These are phyloP conservation scores for Aleiodes sp. DNA, from an alignment of 1,140 invertebrate species.

Conservation along the genomic window DNA sequence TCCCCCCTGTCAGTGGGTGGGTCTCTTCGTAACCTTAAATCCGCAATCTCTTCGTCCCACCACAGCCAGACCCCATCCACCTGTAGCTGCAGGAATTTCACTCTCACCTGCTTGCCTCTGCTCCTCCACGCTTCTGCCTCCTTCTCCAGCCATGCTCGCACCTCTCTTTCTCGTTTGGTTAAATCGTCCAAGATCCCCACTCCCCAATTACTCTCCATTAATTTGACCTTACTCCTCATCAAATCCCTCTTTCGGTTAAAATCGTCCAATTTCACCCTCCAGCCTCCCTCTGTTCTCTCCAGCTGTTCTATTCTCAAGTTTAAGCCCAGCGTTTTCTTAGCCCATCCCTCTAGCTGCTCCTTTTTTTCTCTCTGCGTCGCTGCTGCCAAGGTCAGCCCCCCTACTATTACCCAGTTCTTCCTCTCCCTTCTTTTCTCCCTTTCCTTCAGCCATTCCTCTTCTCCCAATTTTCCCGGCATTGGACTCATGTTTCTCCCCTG, in stretches of 20 bases:
- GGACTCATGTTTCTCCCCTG: neutral
- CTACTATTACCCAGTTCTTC: conserved; percentile 8
- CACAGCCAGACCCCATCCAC: no score
- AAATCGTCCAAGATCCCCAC: conserved; percentile 34
- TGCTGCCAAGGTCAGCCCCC: neutral
- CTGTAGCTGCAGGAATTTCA: no score
- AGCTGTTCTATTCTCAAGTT: conserved; percentile 18
- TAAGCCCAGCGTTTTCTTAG: neutral
- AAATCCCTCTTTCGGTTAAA: conserved; percentile 27
- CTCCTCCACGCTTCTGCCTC: conserved; percentile 21
- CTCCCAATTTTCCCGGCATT: no score
- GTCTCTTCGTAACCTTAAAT: neutral
- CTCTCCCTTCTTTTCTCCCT: neutral
- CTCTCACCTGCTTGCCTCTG: neutral
- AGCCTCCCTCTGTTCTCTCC: neutral
- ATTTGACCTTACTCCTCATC: conserved; percentile 26
- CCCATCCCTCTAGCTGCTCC: no score
- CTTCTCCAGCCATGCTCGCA: conserved; percentile 21
- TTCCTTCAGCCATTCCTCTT: neutral
- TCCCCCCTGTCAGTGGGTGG: neutral
- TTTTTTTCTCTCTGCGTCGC: neutral
- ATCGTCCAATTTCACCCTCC: neutral
- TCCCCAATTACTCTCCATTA: conserved; percentile 25
- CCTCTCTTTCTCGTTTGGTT: conserved; percentile 32
- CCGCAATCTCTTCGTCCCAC: neutral